Base-by-base conservation (phyloP, 2,888 invertebrate species). In the Allacma fusca region DNA sequence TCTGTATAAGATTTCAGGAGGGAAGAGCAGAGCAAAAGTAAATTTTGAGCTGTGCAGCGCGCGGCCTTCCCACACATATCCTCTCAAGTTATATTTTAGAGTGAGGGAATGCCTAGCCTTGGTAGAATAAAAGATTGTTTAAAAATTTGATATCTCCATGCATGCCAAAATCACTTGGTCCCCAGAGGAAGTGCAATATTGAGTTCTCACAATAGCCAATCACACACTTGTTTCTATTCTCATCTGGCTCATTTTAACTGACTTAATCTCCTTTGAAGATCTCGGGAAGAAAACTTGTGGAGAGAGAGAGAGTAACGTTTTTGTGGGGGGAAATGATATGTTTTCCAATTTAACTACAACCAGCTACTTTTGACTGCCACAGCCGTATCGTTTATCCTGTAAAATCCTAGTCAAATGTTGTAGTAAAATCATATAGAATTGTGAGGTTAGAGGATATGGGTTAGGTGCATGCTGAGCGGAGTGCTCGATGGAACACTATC, bases 221-320 rank as follows among this genome's bases (percentile, higher is more conserved):
- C 72, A 72, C 21, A 21, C 21, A 59, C 71, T 29, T 26, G 1
- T 59, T 57, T 62, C 72, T 59, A 72, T 59, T 29, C 72, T 71
- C 59, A 57, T 28, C 57, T 71, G 50, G 24, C 70, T 70, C 70
- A 70, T 70, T 70, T 70, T 26, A 26, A 50, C 40, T 70, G 21
- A 72, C 72, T 72, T 72, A 72, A 72, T 72, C 72, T 59, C 16
- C 29, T n/a, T 67, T 34, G 34, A 67, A 34, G 50, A 28, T 50
- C 50, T 50, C 12, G 19, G 16, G 50, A 13, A 50, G 50, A 16
- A 50, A 50, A 50, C 1, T 50, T 13, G 16, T 50, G 50, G 19
- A 50, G 19, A 13, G 16, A n/a, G n/a, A 12, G 40, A 13, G 40
- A 40, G 13, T 40, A 40, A 50, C 19, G 50, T 1, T 50, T 16